Percentiles rank a stretch among this genome's conserved stretches.
phyloP scores from a whole-genome alignment of 2,113 vertebrate species.

The Grallaria varia region DNA sequence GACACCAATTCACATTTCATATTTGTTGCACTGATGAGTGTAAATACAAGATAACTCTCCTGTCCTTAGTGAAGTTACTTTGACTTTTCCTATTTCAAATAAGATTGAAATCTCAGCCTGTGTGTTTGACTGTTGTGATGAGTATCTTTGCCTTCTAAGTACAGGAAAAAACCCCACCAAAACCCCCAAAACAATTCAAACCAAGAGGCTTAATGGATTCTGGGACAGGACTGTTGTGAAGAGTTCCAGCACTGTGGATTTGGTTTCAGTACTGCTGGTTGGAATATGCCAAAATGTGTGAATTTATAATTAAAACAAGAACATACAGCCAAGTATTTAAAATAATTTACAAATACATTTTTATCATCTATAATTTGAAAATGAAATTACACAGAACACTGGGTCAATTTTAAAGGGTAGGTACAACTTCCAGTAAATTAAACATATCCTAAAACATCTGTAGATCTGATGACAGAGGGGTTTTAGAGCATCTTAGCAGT shows the following conservation, averaged over 20 bases:
- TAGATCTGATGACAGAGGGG: background rate
- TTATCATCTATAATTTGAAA: constrained; percentile 11
- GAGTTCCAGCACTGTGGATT: background rate
- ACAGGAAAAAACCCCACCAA: background rate
- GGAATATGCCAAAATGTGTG: background rate
- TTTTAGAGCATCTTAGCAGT: background rate
- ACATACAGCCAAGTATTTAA: background rate
- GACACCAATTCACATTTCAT: background rate
- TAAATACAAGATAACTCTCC: background rate
- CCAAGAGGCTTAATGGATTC: background rate
- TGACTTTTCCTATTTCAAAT: background rate
- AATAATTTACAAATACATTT: background rate
- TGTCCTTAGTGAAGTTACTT: background rate
- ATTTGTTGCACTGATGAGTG: background rate
- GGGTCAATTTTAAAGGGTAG: background rate
- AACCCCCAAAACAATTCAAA: background rate
- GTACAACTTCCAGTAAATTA: background rate
- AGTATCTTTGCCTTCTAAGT: background rate
- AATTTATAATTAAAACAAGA: background rate
- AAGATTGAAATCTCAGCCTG: background rate
- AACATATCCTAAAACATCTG: background rate
- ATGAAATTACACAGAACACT: background rate
- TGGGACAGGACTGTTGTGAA: background rate
- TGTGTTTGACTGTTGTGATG: background rate
- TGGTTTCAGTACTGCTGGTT: background rate